phyloP scores from a whole-genome alignment of 2,888 invertebrate species.

The Synergus japonicus region DNA sequence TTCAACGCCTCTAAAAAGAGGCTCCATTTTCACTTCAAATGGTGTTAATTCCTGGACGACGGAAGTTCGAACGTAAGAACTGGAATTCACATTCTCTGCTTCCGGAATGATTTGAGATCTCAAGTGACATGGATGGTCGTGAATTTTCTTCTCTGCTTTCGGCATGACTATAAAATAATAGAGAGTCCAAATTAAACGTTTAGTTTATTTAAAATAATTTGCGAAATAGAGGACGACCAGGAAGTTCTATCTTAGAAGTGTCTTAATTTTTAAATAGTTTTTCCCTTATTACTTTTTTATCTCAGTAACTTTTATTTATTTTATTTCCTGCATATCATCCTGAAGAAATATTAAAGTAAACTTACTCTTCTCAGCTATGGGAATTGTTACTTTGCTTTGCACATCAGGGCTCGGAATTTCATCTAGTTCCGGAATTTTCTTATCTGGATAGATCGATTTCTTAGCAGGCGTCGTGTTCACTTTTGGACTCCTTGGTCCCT shows the following conservation, averaged over 20 bases:
- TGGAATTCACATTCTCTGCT: neutral
- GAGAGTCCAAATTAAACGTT: neutral
- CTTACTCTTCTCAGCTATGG: conserved; percentile 44
- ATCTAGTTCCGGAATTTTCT: conserved; percentile 50
- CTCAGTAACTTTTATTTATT: neutral
- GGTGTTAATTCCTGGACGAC: conserved; percentile 17
- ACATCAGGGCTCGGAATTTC: conserved; percentile 42
- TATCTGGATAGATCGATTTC: conserved; percentile 38
- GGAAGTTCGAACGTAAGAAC: neutral
- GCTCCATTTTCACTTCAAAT: conserved; percentile 47
- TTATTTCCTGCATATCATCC: too few relatives aligned
- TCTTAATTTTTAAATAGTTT: neutral
- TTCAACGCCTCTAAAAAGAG: neutral
- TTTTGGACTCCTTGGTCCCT: conserved; percentile 44
- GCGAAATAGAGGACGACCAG: neutral
- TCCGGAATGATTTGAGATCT: neutral
- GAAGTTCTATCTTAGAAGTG: neutral
- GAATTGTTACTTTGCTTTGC: neutral
- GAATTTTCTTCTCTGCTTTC: conserved; percentile 22
- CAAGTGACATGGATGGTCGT: neutral
- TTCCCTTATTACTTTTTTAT: neutral
- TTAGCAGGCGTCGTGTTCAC: conserved; percentile 5
- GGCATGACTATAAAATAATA: conserved; percentile 3
- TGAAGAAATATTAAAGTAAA: neutral
- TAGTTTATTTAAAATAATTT: neutral